Evolutionary conservation across 2,113 vertebrate genomes (phyloP).

Genomic region (Neodontobutis hainanensis): DNA sequence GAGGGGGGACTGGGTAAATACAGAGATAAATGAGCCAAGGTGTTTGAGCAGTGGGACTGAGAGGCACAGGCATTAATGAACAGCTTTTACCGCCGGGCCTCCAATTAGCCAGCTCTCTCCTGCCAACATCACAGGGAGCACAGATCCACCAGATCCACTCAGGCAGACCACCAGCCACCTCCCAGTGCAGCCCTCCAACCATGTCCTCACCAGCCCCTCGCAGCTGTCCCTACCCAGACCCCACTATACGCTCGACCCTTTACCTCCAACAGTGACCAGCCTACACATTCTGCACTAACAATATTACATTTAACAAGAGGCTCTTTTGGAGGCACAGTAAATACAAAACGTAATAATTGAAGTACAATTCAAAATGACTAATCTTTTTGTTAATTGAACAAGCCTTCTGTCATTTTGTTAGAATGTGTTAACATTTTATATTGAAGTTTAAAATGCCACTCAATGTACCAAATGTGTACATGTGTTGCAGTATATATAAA

Average conservation of each 20-base stretch:
- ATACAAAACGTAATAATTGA: no score
- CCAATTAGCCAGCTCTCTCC: slow-evolving; percentile 74
- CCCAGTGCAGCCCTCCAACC: not conserved
- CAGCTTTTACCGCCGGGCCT: slow-evolving; percentile 72
- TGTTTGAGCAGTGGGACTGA: slow-evolving; percentile 71
- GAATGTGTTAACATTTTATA: no score
- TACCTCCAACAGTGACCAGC: slow-evolving; percentile 6
- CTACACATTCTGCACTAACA: no score
- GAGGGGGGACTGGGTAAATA: slow-evolving; percentile 66
- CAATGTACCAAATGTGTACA: no score
- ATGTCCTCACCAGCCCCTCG: slow-evolving; percentile 12
- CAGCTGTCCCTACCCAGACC: slow-evolving; percentile 36
- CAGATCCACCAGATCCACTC: slow-evolving; percentile 55
- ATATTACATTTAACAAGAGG: no score
- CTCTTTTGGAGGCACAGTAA: no score
- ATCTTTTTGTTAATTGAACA: no score
- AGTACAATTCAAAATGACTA: no score
- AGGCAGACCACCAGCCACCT: not conserved
- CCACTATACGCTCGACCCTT: slow-evolving; percentile 10
- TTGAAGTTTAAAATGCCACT: no score
- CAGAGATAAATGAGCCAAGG: slow-evolving; percentile 74
- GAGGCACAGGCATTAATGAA: slow-evolving; percentile 76
- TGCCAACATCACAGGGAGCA: slow-evolving; percentile 63
- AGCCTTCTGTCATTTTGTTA: no score
- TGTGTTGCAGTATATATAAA: no score